Evolutionary conservation across 2,113 vertebrate genomes (phyloP).

Genomic region (Hemiprocne comata): DNA sequence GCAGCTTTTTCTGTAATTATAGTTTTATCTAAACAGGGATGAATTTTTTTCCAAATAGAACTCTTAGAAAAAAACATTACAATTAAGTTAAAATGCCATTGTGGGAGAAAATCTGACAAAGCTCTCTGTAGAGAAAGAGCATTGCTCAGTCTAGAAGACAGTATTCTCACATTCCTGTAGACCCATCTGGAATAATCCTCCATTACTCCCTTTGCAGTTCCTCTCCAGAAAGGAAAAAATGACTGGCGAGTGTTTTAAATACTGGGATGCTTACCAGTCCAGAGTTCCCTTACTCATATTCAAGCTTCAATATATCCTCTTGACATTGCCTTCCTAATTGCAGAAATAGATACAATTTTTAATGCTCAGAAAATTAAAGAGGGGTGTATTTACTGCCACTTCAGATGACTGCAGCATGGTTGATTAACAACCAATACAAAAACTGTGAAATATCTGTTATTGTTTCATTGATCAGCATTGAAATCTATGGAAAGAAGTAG

Average conservation of each 20-base stretch:
- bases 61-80: too few relatives aligned
- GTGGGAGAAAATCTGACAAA: background rate
- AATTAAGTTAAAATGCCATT: background rate
- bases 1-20: background rate
- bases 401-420: background rate
- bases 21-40: background rate
- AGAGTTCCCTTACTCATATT: background rate
- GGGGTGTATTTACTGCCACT: background rate
- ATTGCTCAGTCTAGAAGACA: background rate
- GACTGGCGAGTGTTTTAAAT: background rate
- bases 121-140: background rate
- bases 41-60: background rate
- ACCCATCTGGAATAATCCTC: background rate
- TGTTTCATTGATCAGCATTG: background rate
- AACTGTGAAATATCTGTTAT: constrained; percentile 2
- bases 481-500: background rate
- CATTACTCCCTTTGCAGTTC: background rate
- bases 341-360: constrained; percentile 34
- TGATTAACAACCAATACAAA: constrained; percentile 37
- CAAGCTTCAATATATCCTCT: constrained; percentile 36
- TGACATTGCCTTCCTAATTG: constrained; percentile 9
- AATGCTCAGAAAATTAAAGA: constrained; percentile 21
- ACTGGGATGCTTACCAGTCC: background rate
- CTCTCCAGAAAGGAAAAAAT: background rate
- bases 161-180: background rate